These are phyloP conservation scores for Zapornia atra DNA, from an alignment of 2,113 vertebrate species.

Conservation along the genomic window DNA sequence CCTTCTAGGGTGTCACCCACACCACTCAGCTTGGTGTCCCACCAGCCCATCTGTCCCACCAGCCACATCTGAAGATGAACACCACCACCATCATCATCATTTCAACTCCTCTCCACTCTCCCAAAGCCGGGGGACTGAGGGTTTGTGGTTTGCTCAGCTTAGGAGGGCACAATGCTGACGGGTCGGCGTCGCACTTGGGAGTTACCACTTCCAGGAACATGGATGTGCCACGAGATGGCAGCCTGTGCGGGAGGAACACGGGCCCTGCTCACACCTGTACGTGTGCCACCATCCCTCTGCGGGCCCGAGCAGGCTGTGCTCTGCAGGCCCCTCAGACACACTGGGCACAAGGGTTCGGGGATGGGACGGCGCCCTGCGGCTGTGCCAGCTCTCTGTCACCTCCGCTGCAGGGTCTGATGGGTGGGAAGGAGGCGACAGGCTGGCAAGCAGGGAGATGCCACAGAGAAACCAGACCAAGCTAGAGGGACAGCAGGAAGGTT, in stretches of 20 bases:
- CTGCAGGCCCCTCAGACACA: not conserved
- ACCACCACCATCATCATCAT: not conserved
- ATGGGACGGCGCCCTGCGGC: fast-evolving
- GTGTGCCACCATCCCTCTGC: not conserved
- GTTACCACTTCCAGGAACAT: not conserved
- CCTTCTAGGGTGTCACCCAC: too few species aligned
- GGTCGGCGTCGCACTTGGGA: fast-evolving
- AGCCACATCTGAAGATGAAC: not conserved
- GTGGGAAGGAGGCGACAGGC: not conserved
- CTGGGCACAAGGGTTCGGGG: fast-evolving
- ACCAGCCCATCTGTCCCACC: not conserved
- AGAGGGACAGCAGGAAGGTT: too few species aligned
- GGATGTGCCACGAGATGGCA: slow-evolving; percentile 53
- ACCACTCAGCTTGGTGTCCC: too few species aligned
- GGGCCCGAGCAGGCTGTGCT: not conserved
- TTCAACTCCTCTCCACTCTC: not conserved
- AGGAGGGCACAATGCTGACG: not conserved
- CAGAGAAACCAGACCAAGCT: not conserved
- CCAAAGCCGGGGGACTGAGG: not conserved
- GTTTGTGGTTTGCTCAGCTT: not conserved
- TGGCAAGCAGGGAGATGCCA: not conserved
- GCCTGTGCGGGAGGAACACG: not conserved
- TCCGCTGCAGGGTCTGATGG: fast-evolving
- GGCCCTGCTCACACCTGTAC: not conserved
- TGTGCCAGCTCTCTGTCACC: not conserved